Percentiles rank a stretch among this genome's conserved stretches.
Conservation (phyloP, 2,888 invertebrate species). For the Andrena fulva region DNA sequence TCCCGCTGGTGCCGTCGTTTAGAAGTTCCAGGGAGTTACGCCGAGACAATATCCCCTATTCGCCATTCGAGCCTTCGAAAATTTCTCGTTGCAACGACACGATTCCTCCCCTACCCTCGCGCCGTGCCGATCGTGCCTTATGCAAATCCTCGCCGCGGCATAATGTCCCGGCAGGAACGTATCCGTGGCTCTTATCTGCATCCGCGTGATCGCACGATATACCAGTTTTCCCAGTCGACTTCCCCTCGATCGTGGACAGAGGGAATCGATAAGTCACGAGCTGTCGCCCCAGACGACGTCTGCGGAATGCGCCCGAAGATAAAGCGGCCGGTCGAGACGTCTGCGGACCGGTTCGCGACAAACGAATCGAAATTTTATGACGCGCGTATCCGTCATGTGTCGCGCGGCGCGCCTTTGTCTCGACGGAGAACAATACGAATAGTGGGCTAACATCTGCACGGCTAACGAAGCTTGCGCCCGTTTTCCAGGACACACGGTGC, state of each 20-base stretch:
- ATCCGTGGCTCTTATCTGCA: not conserved
- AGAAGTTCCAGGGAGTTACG: slow-evolving; percentile 7
- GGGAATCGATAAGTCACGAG: slow-evolving; percentile 42
- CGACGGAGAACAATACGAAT: too few species aligned
- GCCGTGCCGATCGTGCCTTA: not conserved
- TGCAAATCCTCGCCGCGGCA: slow-evolving; percentile 13
- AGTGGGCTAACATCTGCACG: too few species aligned
- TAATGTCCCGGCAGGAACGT: slow-evolving; percentile 1
- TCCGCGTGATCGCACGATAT: slow-evolving; percentile 2
- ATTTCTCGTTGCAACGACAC: not conserved
- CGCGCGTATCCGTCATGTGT: not conserved
- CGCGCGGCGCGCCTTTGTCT: not conserved
- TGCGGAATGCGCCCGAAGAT: slow-evolving; percentile 12
- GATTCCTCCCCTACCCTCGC: not conserved
- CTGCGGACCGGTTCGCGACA: not conserved
- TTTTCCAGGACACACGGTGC: too few species aligned
- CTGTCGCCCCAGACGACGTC: slow-evolving; percentile 10
- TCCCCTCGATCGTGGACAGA: slow-evolving; percentile 1
- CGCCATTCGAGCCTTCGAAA: slow-evolving; percentile 3
- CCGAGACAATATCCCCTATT: slow-evolving; percentile 2
- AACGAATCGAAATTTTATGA: slow-evolving; percentile 41
- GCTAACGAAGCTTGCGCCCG: too few species aligned
- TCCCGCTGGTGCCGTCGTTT: not conserved
- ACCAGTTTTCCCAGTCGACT: slow-evolving; percentile 2
- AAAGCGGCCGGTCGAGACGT: slow-evolving; percentile 19